These are phyloP conservation scores for Platygyra sinensis DNA, from an alignment of 64 coral and sea anemone species.

Conservation along the genomic window DNA sequence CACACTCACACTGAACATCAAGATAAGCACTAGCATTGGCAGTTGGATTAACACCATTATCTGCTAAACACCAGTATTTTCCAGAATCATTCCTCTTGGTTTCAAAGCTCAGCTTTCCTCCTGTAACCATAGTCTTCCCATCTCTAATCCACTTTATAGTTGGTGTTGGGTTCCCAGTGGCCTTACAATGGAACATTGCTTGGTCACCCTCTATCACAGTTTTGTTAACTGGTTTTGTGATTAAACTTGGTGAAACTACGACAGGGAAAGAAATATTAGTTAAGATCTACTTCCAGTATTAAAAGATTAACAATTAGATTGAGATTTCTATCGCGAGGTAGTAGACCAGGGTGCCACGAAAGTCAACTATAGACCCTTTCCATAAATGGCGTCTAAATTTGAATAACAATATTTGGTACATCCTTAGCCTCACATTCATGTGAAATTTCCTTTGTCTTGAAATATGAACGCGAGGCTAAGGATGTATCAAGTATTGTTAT, in stretches of 20 bases:
- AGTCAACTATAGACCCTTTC: too few species aligned
- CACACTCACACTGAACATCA: neutral
- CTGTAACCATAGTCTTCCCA: neutral
- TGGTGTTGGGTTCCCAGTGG: neutral
- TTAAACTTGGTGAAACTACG: neutral
- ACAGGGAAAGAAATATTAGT: neutral
- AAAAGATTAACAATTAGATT: too few species aligned
- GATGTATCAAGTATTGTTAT: too few species aligned
- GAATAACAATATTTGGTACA: too few species aligned
- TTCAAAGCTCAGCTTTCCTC: neutral
- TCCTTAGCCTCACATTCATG: too few species aligned
- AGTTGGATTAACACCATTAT: neutral
- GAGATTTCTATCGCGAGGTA: too few species aligned
- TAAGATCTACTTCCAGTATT: neutral
- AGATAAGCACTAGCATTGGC: neutral
- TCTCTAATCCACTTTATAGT: neutral
- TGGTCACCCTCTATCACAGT: neutral
- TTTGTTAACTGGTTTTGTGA: neutral
- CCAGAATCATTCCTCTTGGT: neutral
- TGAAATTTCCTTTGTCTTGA: too few species aligned
- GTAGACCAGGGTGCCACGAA: too few species aligned
- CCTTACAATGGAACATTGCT: neutral
- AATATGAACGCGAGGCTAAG: too few species aligned
- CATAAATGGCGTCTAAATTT: too few species aligned
- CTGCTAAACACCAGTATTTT: slow-evolving; percentile 13